These are phyloP conservation scores for Ceratotherium simum DNA, from an alignment of 2,113 vertebrate genomes.

Conservation along the genomic window DNA sequence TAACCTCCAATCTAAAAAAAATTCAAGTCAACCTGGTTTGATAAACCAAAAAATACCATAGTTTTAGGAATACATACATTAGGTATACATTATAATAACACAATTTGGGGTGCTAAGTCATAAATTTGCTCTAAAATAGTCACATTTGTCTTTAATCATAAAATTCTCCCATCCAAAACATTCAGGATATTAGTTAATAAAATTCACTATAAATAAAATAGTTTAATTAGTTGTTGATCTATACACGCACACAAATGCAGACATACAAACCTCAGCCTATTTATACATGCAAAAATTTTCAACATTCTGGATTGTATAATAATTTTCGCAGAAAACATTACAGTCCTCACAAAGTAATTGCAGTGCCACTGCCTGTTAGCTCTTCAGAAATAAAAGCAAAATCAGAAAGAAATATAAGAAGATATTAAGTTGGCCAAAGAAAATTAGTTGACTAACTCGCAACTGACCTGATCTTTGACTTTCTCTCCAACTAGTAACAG, in stretches of 20 bases:
- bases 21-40: background rate
- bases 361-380: background rate
- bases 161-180: constrained; percentile 68
- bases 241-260: background rate
- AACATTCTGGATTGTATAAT: constrained; percentile 9
- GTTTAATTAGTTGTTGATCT: background rate
- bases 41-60: background rate
- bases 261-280: background rate
- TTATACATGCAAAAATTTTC: background rate
- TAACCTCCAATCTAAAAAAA: background rate
- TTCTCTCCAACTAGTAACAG: background rate
- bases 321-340: background rate
- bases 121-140: constrained; percentile 61
- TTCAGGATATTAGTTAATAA: constrained; percentile 57
- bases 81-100: constrained; percentile 60
- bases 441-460: background rate
- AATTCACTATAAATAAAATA: constrained; percentile 53
- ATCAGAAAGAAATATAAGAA: background rate
- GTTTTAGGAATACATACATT: constrained; percentile 8
- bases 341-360: background rate
- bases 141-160: constrained; percentile 77
- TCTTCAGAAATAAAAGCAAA: constrained; percentile 20
- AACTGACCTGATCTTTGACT: background rate
- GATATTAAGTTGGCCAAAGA: constrained; percentile 4
- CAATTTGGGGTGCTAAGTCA: constrained; percentile 63